Evolutionary conservation across 2,113 vertebrate genomes (phyloP).

Genomic region (Salvelinus namaycush): DNA sequence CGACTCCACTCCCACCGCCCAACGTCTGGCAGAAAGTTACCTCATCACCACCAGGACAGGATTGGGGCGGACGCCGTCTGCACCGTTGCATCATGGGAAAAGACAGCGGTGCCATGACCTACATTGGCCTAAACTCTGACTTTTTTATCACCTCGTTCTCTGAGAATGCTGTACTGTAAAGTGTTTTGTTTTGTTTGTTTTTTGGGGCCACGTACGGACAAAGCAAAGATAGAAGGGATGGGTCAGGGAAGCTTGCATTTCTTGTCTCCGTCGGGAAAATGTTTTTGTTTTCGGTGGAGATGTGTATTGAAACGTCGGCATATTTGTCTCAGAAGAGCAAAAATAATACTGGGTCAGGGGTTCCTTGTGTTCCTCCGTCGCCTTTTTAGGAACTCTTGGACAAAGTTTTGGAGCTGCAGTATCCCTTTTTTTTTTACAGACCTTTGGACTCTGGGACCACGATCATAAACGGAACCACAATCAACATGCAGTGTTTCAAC

Average conservation of each 20-base stretch:
- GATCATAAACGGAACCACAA: conserved; percentile 2
- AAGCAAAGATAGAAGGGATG: background rate
- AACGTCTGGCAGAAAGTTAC: conserved; percentile 7
- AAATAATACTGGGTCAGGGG: background rate
- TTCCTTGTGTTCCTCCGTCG: background rate
- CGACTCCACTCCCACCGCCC: background rate
- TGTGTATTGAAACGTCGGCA: conserved; percentile 12
- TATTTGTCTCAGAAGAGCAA: conserved; percentile 10
- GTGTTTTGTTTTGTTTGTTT: background rate
- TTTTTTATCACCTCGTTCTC: conserved; percentile 10
- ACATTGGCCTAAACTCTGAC: background rate
- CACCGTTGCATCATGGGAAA: conserved; percentile 5
- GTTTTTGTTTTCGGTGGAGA: conserved; percentile 12
- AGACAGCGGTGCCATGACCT: conserved; percentile 14
- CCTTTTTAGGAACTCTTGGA: conserved; percentile 13
- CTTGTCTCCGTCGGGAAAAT: background rate
- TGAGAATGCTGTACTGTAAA: conserved; percentile 29
- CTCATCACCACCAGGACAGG: background rate
- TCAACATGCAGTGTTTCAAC: conserved; percentile 31
- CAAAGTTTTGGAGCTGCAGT: conserved; percentile 28
- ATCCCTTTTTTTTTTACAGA: conserved; percentile 18
- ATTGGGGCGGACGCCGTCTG: background rate
- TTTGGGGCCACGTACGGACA: background rate
- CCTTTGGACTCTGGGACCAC: conserved; percentile 42
- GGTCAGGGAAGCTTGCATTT: conserved; percentile 27